Evolutionary conservation across 2,888 invertebrate genomes (phyloP).

Genomic region (Arrhopalites spinosus): DNA sequence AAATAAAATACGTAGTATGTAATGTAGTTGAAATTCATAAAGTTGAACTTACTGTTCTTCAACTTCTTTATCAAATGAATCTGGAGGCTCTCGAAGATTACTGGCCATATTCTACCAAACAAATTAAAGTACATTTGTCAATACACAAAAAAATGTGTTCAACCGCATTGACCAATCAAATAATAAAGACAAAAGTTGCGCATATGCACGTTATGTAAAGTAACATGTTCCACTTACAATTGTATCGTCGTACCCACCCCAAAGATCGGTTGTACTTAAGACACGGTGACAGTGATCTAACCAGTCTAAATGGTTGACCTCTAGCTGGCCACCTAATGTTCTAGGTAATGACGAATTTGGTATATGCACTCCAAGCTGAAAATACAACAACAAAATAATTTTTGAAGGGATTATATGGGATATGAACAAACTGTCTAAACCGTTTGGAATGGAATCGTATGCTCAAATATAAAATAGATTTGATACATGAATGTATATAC

Average conservation of each 20-base stretch:
- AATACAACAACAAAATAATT: slow-evolving; percentile 8
- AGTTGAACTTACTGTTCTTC: too few relatives aligned
- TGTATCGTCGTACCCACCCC: slow-evolving; percentile 54
- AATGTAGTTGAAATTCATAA: too few relatives aligned
- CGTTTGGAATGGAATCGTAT: too few relatives aligned
- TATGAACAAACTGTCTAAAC: too few relatives aligned
- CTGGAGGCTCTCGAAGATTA: slow-evolving; percentile 26
- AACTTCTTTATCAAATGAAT: slow-evolving; percentile 46
- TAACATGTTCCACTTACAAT: too few relatives aligned
- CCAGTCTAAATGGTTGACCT: slow-evolving; percentile 90
- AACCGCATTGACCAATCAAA: not conserved
- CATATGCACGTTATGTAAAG: too few relatives aligned
- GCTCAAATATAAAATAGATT: not conserved
- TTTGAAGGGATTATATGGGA: too few relatives aligned
- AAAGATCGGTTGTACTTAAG: slow-evolving; percentile 54
- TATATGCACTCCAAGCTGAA: slow-evolving; percentile 80
- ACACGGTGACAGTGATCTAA: slow-evolving; percentile 67
- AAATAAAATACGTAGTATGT: too few relatives aligned
- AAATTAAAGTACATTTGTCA: not conserved
- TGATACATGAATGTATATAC: not conserved
- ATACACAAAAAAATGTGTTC: not conserved
- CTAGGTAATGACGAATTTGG: slow-evolving; percentile 85
- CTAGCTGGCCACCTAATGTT: slow-evolving; percentile 84
- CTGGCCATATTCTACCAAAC: slow-evolving; percentile 44
- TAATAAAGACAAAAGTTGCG: too few relatives aligned